Evolutionary conservation across 1,140 invertebrate genomes (phyloP), one percentile per base, ranked within the genome.

Genomic region (Lucilia sericata): DNA sequence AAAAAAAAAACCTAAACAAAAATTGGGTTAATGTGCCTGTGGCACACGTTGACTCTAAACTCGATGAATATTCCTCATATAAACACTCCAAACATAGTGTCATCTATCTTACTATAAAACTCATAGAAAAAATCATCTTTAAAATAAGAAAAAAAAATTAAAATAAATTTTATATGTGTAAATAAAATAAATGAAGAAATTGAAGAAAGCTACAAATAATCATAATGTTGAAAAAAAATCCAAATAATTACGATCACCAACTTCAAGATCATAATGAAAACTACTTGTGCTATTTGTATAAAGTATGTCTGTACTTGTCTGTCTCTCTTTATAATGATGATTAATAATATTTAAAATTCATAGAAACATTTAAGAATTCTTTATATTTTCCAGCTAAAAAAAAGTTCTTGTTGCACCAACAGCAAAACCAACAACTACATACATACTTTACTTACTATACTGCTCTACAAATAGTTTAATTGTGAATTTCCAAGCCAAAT

Each of bases 1-100:
- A 60, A 21, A 2, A 21, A 2, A 21, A 70, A 70, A 70, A 19
- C 65, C 21, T n/a, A 25, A 70, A 19, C 17, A 10, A 25, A 70
- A 70, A 70, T 70, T 70, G 19, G 65, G 65, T 70, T 70, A 70
- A 70, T 70, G 65, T 70, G 65, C 19, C 65, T 19, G 65, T 70
- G 65, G 65, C 65, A 70, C 65, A 70, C 65, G 65, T 70, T 70
- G 21, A 17, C n/a, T 17, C 55, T n/a, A 60, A 12, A 17, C 55
- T n/a, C n/a, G 14, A 60, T 42, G 10, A 42, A 42, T 42, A 42
- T 42, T 42, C 42, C 10, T 42, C 42, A 42, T 17, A 42, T 17
- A 17, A 12, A 55, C 17, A 55, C 51, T 55, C 65, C 21, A 21
- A 10, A 19, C 2, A 21, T 7, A 25, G 65, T 70, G 65, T 70